Evolutionary conservation across 2,797 vertebrate species (phyloP), one percentile per base, ranked within the genome.

Genomic region (Mareca penelope): DNA sequence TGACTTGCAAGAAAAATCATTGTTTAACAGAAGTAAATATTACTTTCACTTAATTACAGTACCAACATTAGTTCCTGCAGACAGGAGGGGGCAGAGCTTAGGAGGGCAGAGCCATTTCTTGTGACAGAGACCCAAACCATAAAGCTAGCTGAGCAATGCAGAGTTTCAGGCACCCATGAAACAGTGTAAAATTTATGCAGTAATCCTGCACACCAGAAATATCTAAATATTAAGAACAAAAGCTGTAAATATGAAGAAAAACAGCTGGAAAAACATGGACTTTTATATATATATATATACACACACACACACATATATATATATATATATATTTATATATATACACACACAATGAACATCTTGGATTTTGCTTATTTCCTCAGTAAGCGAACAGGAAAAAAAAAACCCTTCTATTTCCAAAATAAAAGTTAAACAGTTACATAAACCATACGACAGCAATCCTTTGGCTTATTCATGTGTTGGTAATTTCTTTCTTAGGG

Each of bases 361-460:
- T 57, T 93, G 61, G 60, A 77, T 78, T 92, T 77, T 89, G 81
- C 52, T 85, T 82, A 85, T 92, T 93, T 95, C 61, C 61, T 92
- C 84, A 84, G 81, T 71, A 93, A 93, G 87, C 72, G 92, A 92
- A 82, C 23, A 93, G 67, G 14, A 56, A 52, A 18, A 86, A 80
- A 64, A 3, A 55, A 50, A 40, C 22, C n/a, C n/a, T 56, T 75
- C 28, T 80, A 57, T 85, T 96, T 96, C 84, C 64, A 89, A 90
- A 96, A 82, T 85, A 89, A 56, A 93, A 93, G 46, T 84, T 79
- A 52, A 84, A 67, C 31, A 85, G 65, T 92, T 91, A 88, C 82
- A 85, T 83, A 94, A 96, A 85, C 79, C 93, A 80, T 89, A 91
- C 42, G 76, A 95, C 76, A 89, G 61, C 78, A 93, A 69, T 75